These are phyloP conservation scores for Steatornis caripensis DNA, from an alignment of 2,113 vertebrate species.

Conservation along the genomic window DNA sequence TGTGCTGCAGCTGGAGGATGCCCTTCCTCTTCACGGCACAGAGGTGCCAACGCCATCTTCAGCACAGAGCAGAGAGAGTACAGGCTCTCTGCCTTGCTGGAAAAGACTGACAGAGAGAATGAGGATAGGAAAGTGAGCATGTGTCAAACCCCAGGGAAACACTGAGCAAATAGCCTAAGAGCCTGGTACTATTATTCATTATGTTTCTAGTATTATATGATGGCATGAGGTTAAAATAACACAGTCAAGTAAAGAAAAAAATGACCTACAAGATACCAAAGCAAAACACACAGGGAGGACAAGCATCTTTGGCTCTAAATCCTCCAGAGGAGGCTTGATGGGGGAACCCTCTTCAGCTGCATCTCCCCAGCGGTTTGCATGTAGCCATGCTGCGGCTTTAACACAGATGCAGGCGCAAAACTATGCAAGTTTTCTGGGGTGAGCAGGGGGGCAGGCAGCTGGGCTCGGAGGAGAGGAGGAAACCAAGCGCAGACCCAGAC, in stretches of 20 bases:
- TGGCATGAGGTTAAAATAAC: slow-evolving; percentile 46
- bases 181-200: slow-evolving; percentile 33
- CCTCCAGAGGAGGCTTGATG: not conserved
- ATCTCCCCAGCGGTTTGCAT: not conserved
- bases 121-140: not conserved
- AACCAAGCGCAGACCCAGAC: not conserved
- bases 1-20: not conserved
- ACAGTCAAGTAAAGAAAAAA: slow-evolving; percentile 6
- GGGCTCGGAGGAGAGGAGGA: not conserved
- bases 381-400: not conserved
- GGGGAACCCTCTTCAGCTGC: not conserved
- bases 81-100: not conserved
- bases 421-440: not conserved
- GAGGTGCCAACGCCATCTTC: not conserved
- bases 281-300: slow-evolving; percentile 4
- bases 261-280: not conserved
- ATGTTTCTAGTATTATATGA: slow-evolving; percentile 7
- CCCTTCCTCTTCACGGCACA: not conserved
- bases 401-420: not conserved
- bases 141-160: slow-evolving; percentile 17
- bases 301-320: not conserved
- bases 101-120: not conserved
- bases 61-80: not conserved
- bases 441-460: not conserved
- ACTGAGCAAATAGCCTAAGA: not conserved